phyloP scores from a whole-genome alignment of 2,888 invertebrate genomes.

The Trissolcus brochymenae region DNA sequence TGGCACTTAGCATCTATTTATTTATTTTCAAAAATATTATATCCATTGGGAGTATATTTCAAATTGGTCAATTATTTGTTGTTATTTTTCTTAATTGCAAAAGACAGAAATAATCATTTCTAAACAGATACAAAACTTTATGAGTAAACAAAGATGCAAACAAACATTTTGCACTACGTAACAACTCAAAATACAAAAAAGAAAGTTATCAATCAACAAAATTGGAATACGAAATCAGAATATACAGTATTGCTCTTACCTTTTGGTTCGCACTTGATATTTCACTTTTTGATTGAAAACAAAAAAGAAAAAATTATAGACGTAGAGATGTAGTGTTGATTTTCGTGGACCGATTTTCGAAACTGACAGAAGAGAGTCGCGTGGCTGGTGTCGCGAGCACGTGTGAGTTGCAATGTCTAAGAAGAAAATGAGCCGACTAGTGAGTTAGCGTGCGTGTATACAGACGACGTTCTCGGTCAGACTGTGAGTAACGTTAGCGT shows the following conservation, averaged over 20 bases:
- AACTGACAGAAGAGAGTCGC: not conserved
- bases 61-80: too few species aligned
- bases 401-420: conserved; percentile 25
- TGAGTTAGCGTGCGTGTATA: conserved; percentile 49
- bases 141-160: too few species aligned
- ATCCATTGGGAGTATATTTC: too few species aligned
- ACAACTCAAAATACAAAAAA: not conserved
- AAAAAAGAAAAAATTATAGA: not conserved
- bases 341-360: not conserved
- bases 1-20: too few species aligned
- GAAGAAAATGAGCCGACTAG: conserved; percentile 40
- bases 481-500: conserved; percentile 63
- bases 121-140: too few species aligned
- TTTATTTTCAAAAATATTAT: too few species aligned
- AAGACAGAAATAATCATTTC: too few species aligned
- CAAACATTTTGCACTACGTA: too few species aligned
- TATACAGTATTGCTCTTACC: not conserved
- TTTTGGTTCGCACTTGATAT: not conserved
- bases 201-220: too few species aligned
- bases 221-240: not conserved
- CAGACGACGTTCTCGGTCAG: conserved; percentile 61
- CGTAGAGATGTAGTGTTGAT: not conserved
- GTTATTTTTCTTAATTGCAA: too few species aligned
- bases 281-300: too few species aligned
- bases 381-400: conserved; percentile 12